Evolutionary conservation across 2,797 vertebrate species (phyloP).

Genomic region (Pipistrellus kuhlii): DNA sequence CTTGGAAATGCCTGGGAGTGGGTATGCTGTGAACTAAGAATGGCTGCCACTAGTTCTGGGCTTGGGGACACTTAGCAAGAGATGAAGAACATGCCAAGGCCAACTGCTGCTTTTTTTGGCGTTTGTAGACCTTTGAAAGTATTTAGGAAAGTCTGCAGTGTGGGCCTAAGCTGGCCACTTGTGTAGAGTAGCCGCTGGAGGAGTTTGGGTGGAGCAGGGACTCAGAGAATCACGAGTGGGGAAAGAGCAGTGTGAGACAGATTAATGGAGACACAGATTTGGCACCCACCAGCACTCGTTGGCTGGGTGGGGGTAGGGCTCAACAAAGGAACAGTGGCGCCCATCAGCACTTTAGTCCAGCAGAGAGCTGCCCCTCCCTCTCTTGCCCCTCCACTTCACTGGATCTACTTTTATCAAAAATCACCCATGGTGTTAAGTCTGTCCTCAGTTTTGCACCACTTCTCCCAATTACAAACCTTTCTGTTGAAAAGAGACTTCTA

Average conservation of each 20-base stretch:
- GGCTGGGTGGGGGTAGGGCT: neutral
- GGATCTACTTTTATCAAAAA: too few relatives aligned
- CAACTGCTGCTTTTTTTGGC: neutral
- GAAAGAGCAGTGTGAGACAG: neutral
- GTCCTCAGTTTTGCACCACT: too few relatives aligned
- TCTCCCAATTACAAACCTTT: neutral
- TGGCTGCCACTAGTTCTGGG: neutral
- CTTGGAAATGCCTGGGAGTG: neutral
- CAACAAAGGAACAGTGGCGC: neutral
- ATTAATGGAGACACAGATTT: neutral
- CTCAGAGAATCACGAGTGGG: neutral
- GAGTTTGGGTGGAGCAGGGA: neutral
- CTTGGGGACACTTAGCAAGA: neutral
- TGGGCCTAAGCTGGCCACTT: neutral
- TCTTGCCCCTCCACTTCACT: neutral
- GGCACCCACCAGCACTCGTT: neutral
- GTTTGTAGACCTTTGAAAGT: neutral
- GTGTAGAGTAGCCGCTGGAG: neutral
- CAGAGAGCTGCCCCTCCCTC: neutral
- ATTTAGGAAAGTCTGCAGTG: neutral
- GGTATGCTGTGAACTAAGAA: neutral
- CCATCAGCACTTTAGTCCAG: neutral
- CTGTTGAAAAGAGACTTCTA: neutral
- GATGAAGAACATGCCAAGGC: neutral
- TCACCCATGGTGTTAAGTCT: too few relatives aligned